Percentiles rank a stretch among this genome's conserved stretches.
These are phyloP conservation scores for Bombus fervidus DNA, from an alignment of 1,140 invertebrate species.

Conservation along the genomic window DNA sequence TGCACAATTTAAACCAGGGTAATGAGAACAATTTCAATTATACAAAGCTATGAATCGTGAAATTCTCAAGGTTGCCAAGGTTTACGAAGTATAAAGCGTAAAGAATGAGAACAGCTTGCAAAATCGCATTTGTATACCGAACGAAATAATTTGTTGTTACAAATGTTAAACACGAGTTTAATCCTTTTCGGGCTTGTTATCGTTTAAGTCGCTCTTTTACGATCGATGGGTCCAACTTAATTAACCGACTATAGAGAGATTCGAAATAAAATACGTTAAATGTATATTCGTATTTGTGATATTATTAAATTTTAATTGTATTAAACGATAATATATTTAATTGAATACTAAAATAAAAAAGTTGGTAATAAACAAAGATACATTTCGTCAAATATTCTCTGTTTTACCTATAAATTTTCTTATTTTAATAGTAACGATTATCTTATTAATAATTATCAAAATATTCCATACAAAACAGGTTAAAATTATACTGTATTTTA, in stretches of 20 bases:
- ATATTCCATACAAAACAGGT: no score
- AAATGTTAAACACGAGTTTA: background rate
- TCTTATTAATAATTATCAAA: no score
- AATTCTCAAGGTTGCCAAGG: background rate
- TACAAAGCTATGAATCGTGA: background rate
- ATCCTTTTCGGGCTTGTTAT: background rate
- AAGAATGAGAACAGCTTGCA: no score
- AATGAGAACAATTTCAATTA: background rate
- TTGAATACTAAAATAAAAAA: background rate
- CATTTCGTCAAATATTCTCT: no score
- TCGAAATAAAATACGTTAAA: background rate
- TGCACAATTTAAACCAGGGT: background rate
- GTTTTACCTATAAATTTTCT: no score
- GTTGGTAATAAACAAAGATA: background rate
- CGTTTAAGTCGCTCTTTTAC: background rate
- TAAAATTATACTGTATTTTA: no score
- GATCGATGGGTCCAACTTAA: background rate
- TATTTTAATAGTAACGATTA: no score
- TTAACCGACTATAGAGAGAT: background rate
- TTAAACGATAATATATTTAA: background rate
- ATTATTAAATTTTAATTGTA: background rate
- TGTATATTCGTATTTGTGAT: background rate
- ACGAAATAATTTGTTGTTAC: background rate
- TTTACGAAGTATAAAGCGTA: background rate
- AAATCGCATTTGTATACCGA: background rate